These are phyloP conservation scores for Pangasianodon hypophthalmus DNA, from an alignment of 2,113 vertebrate species.

Conservation along the genomic window DNA sequence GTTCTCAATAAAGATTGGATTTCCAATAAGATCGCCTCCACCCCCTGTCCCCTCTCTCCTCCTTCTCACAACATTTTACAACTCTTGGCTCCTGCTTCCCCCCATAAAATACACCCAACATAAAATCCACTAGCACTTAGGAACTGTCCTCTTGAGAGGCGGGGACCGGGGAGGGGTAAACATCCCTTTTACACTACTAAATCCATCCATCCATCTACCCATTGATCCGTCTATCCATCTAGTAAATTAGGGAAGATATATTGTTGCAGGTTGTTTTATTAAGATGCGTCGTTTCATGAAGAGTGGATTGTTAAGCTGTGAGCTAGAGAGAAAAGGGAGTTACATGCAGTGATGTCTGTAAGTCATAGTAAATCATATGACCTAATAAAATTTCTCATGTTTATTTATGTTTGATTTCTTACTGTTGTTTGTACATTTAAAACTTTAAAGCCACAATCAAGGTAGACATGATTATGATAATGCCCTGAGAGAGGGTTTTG, in stretches of 20 bases:
- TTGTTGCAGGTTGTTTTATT: conserved; percentile 76
- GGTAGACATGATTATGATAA: not conserved
- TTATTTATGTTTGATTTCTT: conserved; percentile 16
- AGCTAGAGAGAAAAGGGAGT: not conserved
- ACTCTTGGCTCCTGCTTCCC: conserved; percentile 74
- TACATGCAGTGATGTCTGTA: conserved; percentile 4
- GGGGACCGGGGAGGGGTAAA: conserved; percentile 63
- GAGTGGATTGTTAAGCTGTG: conserved; percentile 57
- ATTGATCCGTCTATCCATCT: conserved; percentile 55
- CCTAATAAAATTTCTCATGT: not conserved
- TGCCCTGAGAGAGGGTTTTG: not conserved
- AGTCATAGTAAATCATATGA: conserved; percentile 3
- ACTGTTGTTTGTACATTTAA: not conserved
- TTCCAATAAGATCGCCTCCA: conserved; percentile 75
- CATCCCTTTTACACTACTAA: conserved; percentile 80
- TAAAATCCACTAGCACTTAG: conserved; percentile 84
- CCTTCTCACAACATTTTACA: conserved; percentile 74
- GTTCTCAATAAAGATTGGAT: conserved; percentile 79
- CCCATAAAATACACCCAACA: conserved; percentile 81
- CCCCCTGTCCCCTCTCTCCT: conserved; percentile 57
- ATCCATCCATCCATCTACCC: conserved; percentile 68
- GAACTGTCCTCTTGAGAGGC: conserved; percentile 69
- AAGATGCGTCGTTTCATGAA: conserved; percentile 77
- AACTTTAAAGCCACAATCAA: not conserved
- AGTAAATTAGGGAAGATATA: conserved; percentile 71